These are phyloP conservation scores for Oligia latruncula DNA, from an alignment of 2,888 invertebrate genomes.

Conservation along the genomic window DNA sequence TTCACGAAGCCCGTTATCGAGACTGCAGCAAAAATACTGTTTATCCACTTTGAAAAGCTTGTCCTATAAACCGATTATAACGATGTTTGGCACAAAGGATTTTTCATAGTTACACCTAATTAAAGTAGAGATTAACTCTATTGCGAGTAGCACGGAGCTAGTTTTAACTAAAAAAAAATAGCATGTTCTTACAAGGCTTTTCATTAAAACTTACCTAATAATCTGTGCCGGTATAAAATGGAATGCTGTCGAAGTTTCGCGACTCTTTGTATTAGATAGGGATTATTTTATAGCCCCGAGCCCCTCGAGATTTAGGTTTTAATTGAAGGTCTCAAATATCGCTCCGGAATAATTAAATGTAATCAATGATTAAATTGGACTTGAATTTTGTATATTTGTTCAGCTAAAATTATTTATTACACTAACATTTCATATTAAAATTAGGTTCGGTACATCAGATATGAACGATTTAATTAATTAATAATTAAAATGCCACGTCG, in stretches of 20 bases:
- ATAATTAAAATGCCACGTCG: slow-evolving; percentile 10
- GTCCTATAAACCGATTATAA: slow-evolving; percentile 78
- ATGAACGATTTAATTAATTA: slow-evolving; percentile 16
- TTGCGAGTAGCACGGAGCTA: slow-evolving; percentile 35
- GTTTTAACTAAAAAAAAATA: slow-evolving; percentile 32
- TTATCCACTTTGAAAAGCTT: slow-evolving; percentile 71
- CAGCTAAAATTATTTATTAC: neutral
- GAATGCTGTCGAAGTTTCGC: slow-evolving; percentile 3
- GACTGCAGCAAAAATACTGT: slow-evolving; percentile 65
- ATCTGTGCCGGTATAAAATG: slow-evolving; percentile 22
- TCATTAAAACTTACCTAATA: slow-evolving; percentile 49
- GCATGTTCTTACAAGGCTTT: slow-evolving; percentile 23
- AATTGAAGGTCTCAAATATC: neutral
- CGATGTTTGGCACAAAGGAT: slow-evolving; percentile 69
- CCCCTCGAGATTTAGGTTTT: neutral
- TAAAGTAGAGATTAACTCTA: slow-evolving; percentile 61
- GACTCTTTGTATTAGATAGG: too few species aligned
- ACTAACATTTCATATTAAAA: neutral
- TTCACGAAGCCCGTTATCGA: slow-evolving; percentile 62
- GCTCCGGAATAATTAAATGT: neutral
- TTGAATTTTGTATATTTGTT: neutral
- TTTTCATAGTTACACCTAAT: slow-evolving; percentile 59
- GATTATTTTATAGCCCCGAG: neutral
- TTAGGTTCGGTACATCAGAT: neutral
- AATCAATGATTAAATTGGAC: neutral